phyloP scores from a whole-genome alignment of 2,888 invertebrate species.

The Steinernema hermaphroditum region DNA sequence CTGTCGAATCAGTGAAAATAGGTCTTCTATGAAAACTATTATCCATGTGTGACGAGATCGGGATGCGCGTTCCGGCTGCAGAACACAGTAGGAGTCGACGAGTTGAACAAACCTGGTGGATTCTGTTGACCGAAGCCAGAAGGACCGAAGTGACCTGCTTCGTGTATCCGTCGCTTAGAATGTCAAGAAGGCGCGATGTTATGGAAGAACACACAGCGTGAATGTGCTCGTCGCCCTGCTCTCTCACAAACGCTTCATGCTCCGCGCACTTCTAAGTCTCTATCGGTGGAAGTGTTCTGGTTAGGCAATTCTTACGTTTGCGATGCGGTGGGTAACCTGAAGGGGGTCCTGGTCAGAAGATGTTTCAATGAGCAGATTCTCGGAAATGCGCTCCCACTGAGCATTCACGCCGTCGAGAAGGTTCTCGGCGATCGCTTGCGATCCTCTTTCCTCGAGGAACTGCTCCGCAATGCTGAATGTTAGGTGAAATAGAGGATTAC shows the following conservation, averaged over 20 bases:
- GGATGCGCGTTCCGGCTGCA: slow-evolving; percentile 28
- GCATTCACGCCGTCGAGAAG: slow-evolving; percentile 43
- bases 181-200: slow-evolving; percentile 35
- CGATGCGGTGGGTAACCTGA: slow-evolving; percentile 37
- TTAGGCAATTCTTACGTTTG: neutral
- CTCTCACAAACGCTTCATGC: slow-evolving; percentile 37
- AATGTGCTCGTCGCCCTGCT: slow-evolving; percentile 42
- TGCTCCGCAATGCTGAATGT: slow-evolving; percentile 40
- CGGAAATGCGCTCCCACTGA: slow-evolving; percentile 40
- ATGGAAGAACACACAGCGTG: slow-evolving; percentile 23
- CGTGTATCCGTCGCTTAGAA: slow-evolving; percentile 45
- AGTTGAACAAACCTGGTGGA: slow-evolving; percentile 34
- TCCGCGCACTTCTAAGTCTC: slow-evolving; percentile 40
- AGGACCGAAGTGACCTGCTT: slow-evolving; percentile 46
- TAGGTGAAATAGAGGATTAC: neutral
- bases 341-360: slow-evolving; percentile 38
- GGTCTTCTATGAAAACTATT: slow-evolving; percentile 43
- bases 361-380: slow-evolving; percentile 37
- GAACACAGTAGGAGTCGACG: neutral
- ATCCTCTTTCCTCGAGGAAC: slow-evolving; percentile 44
- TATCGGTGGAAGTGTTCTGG: neutral
- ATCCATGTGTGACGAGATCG: slow-evolving; percentile 46
- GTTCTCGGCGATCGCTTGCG: slow-evolving; percentile 41
- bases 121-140: slow-evolving; percentile 40
- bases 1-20: slow-evolving; percentile 44